phyloP scores from a whole-genome alignment of 2,888 invertebrate species.

The Tyria jacobaeae region DNA sequence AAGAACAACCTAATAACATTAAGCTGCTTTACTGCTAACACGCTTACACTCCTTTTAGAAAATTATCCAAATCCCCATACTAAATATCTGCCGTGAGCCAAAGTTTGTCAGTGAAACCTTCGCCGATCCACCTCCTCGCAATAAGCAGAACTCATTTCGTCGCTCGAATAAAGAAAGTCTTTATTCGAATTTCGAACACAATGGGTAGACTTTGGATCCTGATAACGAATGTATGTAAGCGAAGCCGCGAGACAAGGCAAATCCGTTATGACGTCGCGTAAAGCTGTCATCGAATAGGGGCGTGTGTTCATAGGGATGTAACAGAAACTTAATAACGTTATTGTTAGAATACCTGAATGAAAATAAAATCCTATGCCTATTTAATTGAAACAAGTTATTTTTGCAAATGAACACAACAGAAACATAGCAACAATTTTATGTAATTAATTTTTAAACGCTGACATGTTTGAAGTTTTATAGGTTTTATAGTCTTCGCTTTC shows the following conservation, averaged over 20 bases:
- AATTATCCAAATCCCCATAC: slow-evolving; percentile 15
- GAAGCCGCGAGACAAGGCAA: slow-evolving; percentile 55
- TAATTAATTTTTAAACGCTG: too few species aligned
- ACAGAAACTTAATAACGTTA: background rate
- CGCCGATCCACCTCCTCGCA: slow-evolving; percentile 17
- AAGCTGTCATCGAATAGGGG: slow-evolving; percentile 40
- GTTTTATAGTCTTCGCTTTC: too few species aligned
- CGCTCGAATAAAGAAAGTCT: slow-evolving; percentile 56
- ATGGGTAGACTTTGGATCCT: slow-evolving; percentile 49
- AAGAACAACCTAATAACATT: slow-evolving; percentile 35
- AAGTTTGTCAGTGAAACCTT: slow-evolving; percentile 36
- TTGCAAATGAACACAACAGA: too few species aligned
- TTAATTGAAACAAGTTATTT: too few species aligned
- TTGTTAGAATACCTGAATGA: too few species aligned
- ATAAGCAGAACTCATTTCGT: slow-evolving; percentile 60
- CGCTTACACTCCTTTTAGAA: slow-evolving; percentile 19
- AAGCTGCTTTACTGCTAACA: slow-evolving; percentile 43
- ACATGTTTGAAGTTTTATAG: too few species aligned
- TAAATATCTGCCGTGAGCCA: slow-evolving; percentile 33
- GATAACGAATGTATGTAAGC: slow-evolving; percentile 57
- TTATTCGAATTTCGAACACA: slow-evolving; percentile 48
- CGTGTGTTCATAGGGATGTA: slow-evolving; percentile 33
- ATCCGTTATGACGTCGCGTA: slow-evolving; percentile 59
- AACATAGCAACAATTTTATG: too few species aligned
- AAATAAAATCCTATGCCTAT: too few species aligned